Evolutionary conservation across 2,113 vertebrate species (phyloP).

Genomic region (Pomatorhinus ruficollis): DNA sequence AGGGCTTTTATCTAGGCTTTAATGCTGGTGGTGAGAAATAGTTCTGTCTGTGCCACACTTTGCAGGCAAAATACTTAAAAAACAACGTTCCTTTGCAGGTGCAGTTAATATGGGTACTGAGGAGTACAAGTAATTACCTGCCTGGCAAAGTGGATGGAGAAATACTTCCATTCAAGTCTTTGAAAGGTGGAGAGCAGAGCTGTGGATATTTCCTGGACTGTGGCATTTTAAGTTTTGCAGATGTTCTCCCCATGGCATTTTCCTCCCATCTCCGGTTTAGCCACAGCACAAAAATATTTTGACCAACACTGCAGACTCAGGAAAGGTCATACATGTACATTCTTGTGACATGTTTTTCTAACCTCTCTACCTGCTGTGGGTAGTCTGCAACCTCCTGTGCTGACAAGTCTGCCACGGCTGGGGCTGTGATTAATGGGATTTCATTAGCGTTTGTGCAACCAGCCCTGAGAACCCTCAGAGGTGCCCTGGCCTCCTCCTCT

Average conservation of each 20-base stretch:
- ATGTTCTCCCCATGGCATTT: conserved; percentile 60
- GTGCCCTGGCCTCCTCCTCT: background rate
- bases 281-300: conserved; percentile 9
- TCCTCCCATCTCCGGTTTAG: conserved; percentile 37
- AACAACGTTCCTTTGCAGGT: background rate
- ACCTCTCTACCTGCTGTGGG: conserved; percentile 44
- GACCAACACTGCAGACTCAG: conserved; percentile 1
- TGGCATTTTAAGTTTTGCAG: conserved; percentile 41
- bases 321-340: conserved; percentile 40
- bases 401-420: conserved; percentile 18
- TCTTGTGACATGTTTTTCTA: conserved; percentile 52
- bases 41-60: background rate
- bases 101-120: background rate
- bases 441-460: conserved; percentile 2
- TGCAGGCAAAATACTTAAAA: background rate
- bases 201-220: background rate
- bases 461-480: background rate
- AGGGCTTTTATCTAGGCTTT: background rate
- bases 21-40: background rate
- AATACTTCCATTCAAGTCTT: background rate
- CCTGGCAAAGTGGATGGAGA: background rate
- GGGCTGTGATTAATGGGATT: conserved; percentile 50
- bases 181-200: background rate
- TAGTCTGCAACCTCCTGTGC: conserved; percentile 36
- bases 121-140: background rate